A percentile compares a stretch with the other conserved stretches of the same genome.
Evolutionary conservation across 2,113 vertebrate species (phyloP).

Genomic region (Calidris pugnax): DNA sequence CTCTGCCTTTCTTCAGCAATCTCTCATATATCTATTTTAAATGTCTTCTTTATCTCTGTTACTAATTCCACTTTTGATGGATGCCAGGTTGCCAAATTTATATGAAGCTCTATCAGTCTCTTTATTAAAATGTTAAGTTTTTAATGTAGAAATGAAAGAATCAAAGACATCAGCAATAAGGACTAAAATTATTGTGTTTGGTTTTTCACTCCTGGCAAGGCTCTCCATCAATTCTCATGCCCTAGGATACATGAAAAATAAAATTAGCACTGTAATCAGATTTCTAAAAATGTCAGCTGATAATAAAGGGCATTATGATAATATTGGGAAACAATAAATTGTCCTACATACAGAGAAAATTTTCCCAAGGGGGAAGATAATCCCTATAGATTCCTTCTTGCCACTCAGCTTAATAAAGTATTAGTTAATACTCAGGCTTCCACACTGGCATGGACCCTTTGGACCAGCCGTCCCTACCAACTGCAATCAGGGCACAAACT

Average conservation of each 20-base stretch:
- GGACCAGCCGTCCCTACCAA: neutral
- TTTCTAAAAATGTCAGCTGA: neutral
- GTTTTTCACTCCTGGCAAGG: neutral
- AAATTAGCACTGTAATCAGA: neutral
- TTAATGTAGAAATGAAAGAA: neutral
- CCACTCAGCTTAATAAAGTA: neutral
- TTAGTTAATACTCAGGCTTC: neutral
- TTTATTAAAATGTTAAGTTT: neutral
- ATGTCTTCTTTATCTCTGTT: neutral
- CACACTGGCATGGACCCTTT: rapidly evolving
- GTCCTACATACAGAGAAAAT: neutral
- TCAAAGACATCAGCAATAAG: neutral
- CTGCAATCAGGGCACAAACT: rapidly evolving
- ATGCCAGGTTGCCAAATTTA: neutral
- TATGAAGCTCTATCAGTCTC: neutral
- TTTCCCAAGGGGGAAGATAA: neutral
- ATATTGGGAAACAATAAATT: neutral
- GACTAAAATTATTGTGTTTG: neutral
- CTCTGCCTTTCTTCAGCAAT: neutral
- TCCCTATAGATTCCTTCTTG: neutral
- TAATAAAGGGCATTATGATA: neutral
- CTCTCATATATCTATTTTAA: neutral
- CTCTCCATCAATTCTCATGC: neutral
- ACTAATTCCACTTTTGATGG: neutral
- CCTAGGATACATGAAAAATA: neutral